A percentile compares a stretch with the other conserved stretches of the same genome.
Evolutionary conservation across 2,113 vertebrate genomes (phyloP).

Genomic region (Oncorhynchus gorbuscha): DNA sequence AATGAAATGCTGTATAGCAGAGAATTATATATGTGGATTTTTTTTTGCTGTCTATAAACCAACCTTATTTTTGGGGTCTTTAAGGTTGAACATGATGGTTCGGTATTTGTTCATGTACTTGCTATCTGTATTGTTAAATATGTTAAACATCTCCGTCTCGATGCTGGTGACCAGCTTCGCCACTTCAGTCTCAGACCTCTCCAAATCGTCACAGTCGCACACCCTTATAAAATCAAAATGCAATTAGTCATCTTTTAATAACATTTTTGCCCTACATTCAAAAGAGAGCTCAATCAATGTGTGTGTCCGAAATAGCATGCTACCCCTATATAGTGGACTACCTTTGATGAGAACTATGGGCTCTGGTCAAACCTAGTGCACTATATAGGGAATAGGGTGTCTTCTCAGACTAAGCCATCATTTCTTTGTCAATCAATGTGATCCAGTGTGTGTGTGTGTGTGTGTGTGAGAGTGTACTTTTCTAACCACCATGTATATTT

Average conservation of each 20-base stretch:
- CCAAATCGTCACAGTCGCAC: conserved; percentile 86
- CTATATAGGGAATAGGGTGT: no score
- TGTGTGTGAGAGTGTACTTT: not conserved
- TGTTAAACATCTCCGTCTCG: conserved; percentile 92
- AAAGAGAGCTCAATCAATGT: not conserved
- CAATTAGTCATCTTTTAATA: conserved; percentile 3
- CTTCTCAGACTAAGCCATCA: no score
- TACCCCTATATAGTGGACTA: no score
- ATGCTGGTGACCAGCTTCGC: conserved; percentile 87
- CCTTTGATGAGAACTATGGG: no score
- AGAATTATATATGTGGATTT: not conserved
- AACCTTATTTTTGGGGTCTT: conserved; percentile 96
- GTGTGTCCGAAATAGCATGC: no score
- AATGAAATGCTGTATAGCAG: no score
- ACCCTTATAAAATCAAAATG: conserved; percentile 73
- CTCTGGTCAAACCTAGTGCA: no score
- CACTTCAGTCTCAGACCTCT: conserved; percentile 85
- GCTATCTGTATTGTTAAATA: conserved; percentile 91
- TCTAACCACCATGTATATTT: not conserved
- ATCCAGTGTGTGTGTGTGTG: not conserved
- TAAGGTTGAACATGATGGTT: conserved; percentile 93
- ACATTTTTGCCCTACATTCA: no score
- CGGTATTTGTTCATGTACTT: conserved; percentile 97
- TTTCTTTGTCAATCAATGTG: not conserved
- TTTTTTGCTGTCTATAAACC: conserved; percentile 35